Evolutionary conservation across 2,113 vertebrate species (phyloP), one percentile per base, ranked within the genome.

Genomic region (Nibea coibor): DNA sequence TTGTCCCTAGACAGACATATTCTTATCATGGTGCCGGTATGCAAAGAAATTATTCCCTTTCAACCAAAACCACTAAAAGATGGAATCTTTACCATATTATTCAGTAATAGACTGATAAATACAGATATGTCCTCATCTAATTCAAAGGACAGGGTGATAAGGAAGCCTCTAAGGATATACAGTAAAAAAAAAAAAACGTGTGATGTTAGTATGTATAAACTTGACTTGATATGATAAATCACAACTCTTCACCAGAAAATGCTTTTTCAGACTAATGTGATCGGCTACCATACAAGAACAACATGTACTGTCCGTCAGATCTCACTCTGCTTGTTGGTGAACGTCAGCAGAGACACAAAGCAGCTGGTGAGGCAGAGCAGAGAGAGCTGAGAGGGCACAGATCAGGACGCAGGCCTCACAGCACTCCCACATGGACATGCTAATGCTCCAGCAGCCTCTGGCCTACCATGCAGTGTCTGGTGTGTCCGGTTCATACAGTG

Each of bases 401-500:
- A 78, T 87, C 80, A 47, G 80, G 58, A 45, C 11, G 6, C 16
- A 28, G 75, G 56, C 48, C 66, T 39, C 45, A 81, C 65, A 81
- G 42, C n/a, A 19, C 59, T 82, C 82, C 66, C 84, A 67, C 61
- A 85, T 71, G 84, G 82, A 83, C 72, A 53, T 62, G 20, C 54
- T 71, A 68, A 76, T 54, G 43, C 17, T 45, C 39, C 57, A 22
- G 54, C 51, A 75, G 53, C 62, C 65, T 66, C 47, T 24, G n/a
- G 71, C 71, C 83, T 28, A 15, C 57, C 1, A 5, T 80, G 72
- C 62, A 50, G 65, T 48, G 54, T 69, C 71, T 70, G 71, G 5
- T 64, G 65, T 66, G 74, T 16, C 15, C 28, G 53, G 66, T 51
- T 76, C 51, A 72, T 39, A 68, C 45, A 75, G 57, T n/a, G 64